A percentile compares a stretch with the other conserved stretches of the same genome.
These are phyloP conservation scores for Marronus borbonicus DNA, from an alignment of 2,888 invertebrate genomes.

Conservation along the genomic window DNA sequence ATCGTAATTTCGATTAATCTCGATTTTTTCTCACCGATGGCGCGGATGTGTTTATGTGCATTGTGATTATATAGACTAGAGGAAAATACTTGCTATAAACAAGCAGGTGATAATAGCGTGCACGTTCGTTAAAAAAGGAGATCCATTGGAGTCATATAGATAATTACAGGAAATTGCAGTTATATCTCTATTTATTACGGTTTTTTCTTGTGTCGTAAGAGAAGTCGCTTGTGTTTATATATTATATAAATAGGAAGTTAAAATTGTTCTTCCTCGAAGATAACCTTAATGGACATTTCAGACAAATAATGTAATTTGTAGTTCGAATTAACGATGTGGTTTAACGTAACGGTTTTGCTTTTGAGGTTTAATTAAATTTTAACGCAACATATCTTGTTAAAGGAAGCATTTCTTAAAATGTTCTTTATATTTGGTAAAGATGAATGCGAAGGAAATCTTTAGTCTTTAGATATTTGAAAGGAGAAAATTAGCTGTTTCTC, in stretches of 20 bases:
- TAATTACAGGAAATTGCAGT: conserved; percentile 36
- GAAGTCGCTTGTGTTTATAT: not conserved
- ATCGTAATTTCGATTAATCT: conserved; percentile 41
- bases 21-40: conserved; percentile 10
- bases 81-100: not conserved
- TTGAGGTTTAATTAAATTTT: not conserved
- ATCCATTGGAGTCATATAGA: not conserved
- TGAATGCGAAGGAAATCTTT: no score
- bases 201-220: conserved; percentile 1
- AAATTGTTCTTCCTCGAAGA: conserved; percentile 8
- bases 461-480: no score
- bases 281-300: not conserved
- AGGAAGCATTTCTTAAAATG: no score
- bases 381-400: not conserved
- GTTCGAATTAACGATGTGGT: not conserved
- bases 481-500: no score
- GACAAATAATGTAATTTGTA: not conserved
- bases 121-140: not conserved
- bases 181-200: conserved; percentile 20
- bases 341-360: not conserved
- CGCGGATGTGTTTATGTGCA: conserved; percentile 24
- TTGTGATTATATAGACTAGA: conserved; percentile 11
- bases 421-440: no score
- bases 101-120: conserved; percentile 28
- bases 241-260: conserved; percentile 16